Percentiles rank a stretch among this genome's conserved stretches.
These are phyloP conservation scores for Callorhinus ursinus DNA, from an alignment of 2,113 vertebrate genomes.

Conservation along the genomic window DNA sequence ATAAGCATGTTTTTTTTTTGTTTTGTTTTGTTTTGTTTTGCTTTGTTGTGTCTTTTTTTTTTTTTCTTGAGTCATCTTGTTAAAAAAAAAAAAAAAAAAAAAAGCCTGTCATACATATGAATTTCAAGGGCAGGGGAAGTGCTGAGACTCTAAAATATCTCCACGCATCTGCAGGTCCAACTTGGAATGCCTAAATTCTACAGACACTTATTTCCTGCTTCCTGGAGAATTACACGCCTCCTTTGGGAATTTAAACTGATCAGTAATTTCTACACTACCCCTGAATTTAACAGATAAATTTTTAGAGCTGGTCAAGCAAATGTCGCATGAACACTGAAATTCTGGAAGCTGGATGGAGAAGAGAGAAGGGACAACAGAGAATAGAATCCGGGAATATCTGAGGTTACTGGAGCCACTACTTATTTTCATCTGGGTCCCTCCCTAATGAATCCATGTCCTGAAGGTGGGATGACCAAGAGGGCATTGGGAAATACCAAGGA, in stretches of 20 bases:
- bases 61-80: neutral
- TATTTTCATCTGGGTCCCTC: neutral
- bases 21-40: neutral
- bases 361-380: neutral
- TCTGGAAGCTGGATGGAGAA: neutral
- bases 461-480: neutral
- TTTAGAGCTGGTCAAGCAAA: neutral
- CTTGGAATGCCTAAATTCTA: neutral
- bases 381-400: neutral
- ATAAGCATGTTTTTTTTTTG: neutral
- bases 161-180: no score
- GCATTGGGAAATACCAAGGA: neutral
- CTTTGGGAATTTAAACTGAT: constrained; percentile 6
- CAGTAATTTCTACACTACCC: neutral
- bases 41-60: no score
- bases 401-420: no score
- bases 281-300: neutral
- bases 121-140: neutral
- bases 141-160: neutral
- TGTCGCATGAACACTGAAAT: neutral
- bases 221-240: neutral
- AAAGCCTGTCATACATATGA: neutral
- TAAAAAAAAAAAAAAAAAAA: constrained; percentile 28
- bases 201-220: neutral
- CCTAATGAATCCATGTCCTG: neutral